Base-by-base conservation (phyloP, 2,797 vertebrate genomes). In the Pipistrellus kuhlii region DNA sequence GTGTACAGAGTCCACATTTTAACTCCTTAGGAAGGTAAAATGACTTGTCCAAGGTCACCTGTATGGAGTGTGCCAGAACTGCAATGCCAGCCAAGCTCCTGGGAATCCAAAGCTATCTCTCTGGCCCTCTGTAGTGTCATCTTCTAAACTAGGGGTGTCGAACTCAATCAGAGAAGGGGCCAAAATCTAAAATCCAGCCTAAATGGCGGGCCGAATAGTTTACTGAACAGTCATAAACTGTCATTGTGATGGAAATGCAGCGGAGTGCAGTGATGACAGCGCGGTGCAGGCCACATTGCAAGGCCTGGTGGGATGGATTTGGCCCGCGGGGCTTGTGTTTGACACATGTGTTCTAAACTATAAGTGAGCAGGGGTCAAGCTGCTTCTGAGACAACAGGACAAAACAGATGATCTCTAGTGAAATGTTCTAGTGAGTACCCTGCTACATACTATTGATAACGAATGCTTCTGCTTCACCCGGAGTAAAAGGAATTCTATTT, bases 341-440 rank as follows among this genome's bases (percentile, higher is more conserved):
- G n/a, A n/a, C n/a, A n/a, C n/a, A n/a, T n/a, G n/a, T n/a, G n/a
- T 89, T 44, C 59, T 68, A 89, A 82, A 72, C 27, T 75, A n/a
- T 20, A 87, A 59, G 30, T 1, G 51, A 81, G n/a, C 4, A 25
- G 13, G 32, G 1, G 5, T 30, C 44, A 68, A 20, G 14, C 72
- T 91, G n/a, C 64, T 92, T 78, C 46, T 44, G 59, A 66, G 62
- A 87, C 41, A 10, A 8, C 44, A 25, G 27, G 73, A 78, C 30
- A 89, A 87, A 94, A 81, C 53, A 91, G 86, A 87, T 64, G 62
- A 73, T 62, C 72, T 77, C 53, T 66, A n/a, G 64, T 53, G 15
- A 77, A 85, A 64, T 75, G 81, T 87, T 73, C 94, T 30, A 46
- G 80, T n/a, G 71, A 77, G 48, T 87, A 44, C 48, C 88, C 91